Base-by-base conservation (phyloP, 2,888 invertebrate species). In the Drosophila merina region DNA sequence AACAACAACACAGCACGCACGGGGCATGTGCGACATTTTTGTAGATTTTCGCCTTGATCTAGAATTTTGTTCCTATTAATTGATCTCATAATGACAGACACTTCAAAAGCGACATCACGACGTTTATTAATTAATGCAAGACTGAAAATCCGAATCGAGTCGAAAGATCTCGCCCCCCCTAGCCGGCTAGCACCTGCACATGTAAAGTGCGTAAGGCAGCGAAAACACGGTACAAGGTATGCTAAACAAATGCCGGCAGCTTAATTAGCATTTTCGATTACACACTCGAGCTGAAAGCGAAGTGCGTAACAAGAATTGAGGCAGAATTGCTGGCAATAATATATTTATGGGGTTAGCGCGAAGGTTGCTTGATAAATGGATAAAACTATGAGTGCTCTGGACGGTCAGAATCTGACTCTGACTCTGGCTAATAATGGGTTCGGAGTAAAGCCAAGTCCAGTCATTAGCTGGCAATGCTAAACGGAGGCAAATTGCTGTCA, bases 61-160 rank as follows among this genome's bases (percentile, higher is more conserved):
- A 89, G 89, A 89, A 89, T 90, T 89, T 85, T 81, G 64, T 88
- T 89, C 88, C 88, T 88, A 88, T 89, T 88, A 90, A 90, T 89
- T 90, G 90, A 90, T 89, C 90, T 89, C 78, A 83, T 89, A 89
- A 89, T 88, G 89, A 86, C 89, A 89, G 86, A 84, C 86, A 89
- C 83, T 85, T 80, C 77, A 84, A 89, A 88, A 85, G 88, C 89
- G 80, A 89, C 89, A 89, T 89, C 89, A 90, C 90, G 89, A 89
- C 86, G 83, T 81, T 85, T 87, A 86, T 87, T 85, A 86, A 86
- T 86, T 86, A 86, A 86, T 87, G 86, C 83, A 83, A 64, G 49
- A 59, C 36, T 45, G 57, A 56, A 47, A 70, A 57, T 57, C 59
- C 48, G 44, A 60, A 48, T 48, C 31, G 42, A 30, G 40, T 14